Conservation (phyloP, 2,797 vertebrate species). For the Dryobates pubescens region DNA sequence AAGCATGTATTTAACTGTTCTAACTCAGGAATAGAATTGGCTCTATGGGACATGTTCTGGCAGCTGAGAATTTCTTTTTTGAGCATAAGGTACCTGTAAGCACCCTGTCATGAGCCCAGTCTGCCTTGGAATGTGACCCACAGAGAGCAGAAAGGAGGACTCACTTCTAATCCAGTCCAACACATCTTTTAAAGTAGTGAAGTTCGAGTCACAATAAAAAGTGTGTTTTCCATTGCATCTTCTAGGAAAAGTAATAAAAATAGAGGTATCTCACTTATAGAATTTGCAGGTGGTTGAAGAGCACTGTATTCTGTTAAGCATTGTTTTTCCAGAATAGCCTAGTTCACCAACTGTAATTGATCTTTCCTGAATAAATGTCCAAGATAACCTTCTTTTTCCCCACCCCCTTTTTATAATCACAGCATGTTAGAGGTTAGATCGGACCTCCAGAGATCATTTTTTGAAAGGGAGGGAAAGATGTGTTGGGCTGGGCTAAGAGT, state of each 20-base stretch:
- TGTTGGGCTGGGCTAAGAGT: background rate
- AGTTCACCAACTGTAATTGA: slow-evolving; percentile 4
- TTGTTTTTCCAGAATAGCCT: slow-evolving; percentile 25
- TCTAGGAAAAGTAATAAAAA: background rate
- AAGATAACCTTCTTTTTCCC: background rate
- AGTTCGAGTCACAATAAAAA: background rate
- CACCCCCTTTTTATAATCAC: too few species aligned
- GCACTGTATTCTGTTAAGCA: background rate
- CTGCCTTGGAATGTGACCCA: background rate
- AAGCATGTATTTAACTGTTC: background rate
- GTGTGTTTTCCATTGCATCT: background rate
- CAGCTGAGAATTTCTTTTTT: background rate
- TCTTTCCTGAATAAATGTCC: slow-evolving; percentile 35
- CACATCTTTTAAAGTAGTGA: background rate
- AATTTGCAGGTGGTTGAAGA: background rate
- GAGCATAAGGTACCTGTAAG: background rate
- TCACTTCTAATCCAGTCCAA: background rate
- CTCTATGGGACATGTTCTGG: background rate
- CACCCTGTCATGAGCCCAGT: background rate
- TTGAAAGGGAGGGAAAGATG: background rate
- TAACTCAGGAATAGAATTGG: background rate
- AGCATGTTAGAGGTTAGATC: too few species aligned
- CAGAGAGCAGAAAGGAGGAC: background rate
- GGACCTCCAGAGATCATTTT: background rate
- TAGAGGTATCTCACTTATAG: background rate